Conservation (phyloP, 2,797 vertebrate genomes). For the Megalops cyprinoides region DNA sequence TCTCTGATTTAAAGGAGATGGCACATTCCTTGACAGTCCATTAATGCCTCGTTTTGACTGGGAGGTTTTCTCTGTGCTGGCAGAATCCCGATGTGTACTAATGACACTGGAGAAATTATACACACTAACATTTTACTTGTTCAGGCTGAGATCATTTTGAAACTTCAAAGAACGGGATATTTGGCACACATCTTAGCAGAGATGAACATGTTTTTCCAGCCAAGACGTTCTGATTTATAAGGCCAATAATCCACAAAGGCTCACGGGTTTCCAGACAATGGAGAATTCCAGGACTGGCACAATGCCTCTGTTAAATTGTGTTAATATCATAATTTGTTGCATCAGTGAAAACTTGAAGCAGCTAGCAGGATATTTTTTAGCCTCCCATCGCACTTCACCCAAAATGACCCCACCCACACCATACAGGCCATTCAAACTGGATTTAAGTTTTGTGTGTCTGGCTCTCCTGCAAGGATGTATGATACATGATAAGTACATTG, state of each 20-base stretch:
- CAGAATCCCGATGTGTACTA: not conserved
- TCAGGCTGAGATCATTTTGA: not conserved
- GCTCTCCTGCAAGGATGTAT: too few species aligned
- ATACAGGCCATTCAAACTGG: too few species aligned
- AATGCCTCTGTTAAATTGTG: too few species aligned
- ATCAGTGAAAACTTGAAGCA: too few species aligned
- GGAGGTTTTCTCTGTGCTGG: not conserved
- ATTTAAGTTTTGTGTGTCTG: too few species aligned
- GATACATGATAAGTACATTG: too few species aligned
- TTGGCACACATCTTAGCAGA: not conserved
- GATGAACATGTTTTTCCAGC: not conserved
- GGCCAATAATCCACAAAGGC: not conserved
- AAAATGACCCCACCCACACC: too few species aligned
- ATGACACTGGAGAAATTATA: not conserved
- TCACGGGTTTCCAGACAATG: not conserved
- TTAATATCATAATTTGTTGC: too few species aligned
- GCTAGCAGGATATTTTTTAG: too few species aligned
- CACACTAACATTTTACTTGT: not conserved
- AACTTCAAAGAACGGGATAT: slow-evolving; percentile 23
- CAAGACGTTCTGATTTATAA: not conserved
- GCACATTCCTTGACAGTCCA: not conserved
- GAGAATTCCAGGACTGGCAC: too few species aligned
- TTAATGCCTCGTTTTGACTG: not conserved
- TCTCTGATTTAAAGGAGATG: too few species aligned
- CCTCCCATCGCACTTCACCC: too few species aligned